phyloP scores from a whole-genome alignment of 2,797 vertebrate genomes.

The Streptopelia turtur region DNA sequence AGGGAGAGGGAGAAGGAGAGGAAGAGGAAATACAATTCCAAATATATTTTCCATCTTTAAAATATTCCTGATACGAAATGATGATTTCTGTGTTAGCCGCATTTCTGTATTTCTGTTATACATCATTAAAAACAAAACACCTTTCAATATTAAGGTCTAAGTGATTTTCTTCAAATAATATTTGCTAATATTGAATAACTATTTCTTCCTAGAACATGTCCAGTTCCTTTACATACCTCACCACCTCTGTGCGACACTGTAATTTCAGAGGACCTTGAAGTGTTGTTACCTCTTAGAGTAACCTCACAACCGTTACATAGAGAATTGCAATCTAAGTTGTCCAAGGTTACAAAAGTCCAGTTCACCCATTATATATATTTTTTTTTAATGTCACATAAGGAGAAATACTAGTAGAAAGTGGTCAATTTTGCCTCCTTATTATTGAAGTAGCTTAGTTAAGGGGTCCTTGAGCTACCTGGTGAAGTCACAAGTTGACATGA shows the following conservation, averaged over 20 bases:
- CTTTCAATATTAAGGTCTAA: slow-evolving; percentile 6
- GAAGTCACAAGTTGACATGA: slow-evolving; percentile 65
- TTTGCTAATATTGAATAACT: slow-evolving; percentile 20
- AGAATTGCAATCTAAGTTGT: slow-evolving; percentile 15
- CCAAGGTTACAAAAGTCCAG: slow-evolving; percentile 44
- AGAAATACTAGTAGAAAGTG: slow-evolving; percentile 23
- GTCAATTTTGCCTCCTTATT: slow-evolving; percentile 54
- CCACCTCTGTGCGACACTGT: neutral
- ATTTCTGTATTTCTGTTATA: neutral
- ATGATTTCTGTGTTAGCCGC: neutral
- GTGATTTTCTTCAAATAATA: slow-evolving; percentile 22
- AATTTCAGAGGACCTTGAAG: slow-evolving; percentile 36
- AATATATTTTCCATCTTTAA: neutral
- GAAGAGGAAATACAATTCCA: neutral
- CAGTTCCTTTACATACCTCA: slow-evolving; percentile 3
- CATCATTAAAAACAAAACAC: neutral
- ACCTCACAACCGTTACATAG: slow-evolving; percentile 2
- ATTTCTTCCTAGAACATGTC: neutral
- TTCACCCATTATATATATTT: slow-evolving; percentile 19
- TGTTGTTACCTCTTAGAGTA: slow-evolving; percentile 29
- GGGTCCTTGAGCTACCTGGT: slow-evolving; percentile 52
- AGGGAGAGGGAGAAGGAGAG: too few relatives aligned
- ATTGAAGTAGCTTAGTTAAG: slow-evolving; percentile 48
- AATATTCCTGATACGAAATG: neutral
- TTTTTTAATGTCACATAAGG: neutral